phyloP scores from a whole-genome alignment of 2,888 invertebrate species.

The Drymonia ruficornis region DNA sequence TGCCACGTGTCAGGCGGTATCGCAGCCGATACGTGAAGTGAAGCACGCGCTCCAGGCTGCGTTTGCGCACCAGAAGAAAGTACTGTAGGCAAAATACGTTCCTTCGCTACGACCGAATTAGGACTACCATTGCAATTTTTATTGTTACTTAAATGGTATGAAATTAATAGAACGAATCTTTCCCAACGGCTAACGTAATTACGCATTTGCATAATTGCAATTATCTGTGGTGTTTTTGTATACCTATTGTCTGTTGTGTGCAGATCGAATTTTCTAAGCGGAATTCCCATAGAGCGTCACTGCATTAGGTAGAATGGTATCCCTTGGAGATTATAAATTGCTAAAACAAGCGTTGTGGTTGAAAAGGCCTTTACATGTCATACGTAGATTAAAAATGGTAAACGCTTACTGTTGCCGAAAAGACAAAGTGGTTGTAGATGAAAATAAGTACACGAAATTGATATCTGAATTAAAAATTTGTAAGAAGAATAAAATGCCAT shows the following conservation, averaged over 20 bases:
- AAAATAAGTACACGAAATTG: too few species aligned
- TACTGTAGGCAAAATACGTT: neutral
- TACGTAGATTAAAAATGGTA: too few species aligned
- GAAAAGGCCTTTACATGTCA: too few species aligned
- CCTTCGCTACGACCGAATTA: neutral
- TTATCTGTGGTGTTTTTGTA: slow-evolving; percentile 12
- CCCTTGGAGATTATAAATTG: too few species aligned
- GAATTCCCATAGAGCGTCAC: neutral
- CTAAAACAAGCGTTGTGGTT: too few species aligned
- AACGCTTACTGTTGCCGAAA: too few species aligned
- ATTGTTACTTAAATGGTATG: neutral
- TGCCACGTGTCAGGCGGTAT: neutral
- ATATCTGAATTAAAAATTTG: too few species aligned
- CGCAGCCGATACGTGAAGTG: slow-evolving; percentile 14
- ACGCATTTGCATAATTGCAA: slow-evolving; percentile 2
- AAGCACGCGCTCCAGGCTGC: slow-evolving; percentile 17
- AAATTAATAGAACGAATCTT: neutral
- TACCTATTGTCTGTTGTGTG: neutral
- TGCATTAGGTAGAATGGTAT: too few species aligned
- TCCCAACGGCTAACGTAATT: slow-evolving; percentile 2
- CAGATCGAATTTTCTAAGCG: too few species aligned
- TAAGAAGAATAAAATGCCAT: too few species aligned
- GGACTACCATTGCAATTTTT: neutral
- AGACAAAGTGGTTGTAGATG: too few species aligned
- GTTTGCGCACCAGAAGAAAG: neutral